Conservation (phyloP, 2,797 vertebrate genomes). For the Arremon aurantiirostris region DNA sequence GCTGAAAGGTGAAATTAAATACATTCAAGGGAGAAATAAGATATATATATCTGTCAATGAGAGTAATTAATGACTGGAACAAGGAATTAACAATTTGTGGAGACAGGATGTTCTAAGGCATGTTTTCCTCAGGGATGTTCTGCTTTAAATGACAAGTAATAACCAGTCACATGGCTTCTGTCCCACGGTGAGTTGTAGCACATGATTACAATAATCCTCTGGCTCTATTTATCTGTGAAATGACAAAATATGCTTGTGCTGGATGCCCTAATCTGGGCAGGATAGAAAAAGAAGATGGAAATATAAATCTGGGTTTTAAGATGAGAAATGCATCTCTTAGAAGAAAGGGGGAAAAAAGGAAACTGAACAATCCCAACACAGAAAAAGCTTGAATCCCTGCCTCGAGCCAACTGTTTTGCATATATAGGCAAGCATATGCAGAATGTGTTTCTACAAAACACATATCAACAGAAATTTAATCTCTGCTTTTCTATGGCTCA, state of each 20-base stretch:
- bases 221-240: neutral
- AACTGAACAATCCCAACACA: neutral
- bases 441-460: neutral
- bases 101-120: neutral
- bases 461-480: neutral
- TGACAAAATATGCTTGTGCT: neutral
- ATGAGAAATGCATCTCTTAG: neutral
- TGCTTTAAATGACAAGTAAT: slow-evolving; percentile 22
- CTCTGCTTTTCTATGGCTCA: neutral
- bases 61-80: neutral
- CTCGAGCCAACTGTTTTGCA: neutral
- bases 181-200: neutral
- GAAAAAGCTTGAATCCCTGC: neutral
- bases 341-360: neutral
- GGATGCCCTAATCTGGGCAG: neutral
- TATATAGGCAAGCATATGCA: neutral
- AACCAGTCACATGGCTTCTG: neutral
- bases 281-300: neutral
- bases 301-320: neutral
- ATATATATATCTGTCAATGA: neutral
- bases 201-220: slow-evolving; percentile 8
- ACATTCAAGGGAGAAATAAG: neutral
- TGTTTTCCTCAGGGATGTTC: neutral
- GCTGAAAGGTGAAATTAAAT: neutral
- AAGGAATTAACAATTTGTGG: neutral